Conservation (phyloP, 2,888 invertebrate genomes). For the Serrognathus titanus region DNA sequence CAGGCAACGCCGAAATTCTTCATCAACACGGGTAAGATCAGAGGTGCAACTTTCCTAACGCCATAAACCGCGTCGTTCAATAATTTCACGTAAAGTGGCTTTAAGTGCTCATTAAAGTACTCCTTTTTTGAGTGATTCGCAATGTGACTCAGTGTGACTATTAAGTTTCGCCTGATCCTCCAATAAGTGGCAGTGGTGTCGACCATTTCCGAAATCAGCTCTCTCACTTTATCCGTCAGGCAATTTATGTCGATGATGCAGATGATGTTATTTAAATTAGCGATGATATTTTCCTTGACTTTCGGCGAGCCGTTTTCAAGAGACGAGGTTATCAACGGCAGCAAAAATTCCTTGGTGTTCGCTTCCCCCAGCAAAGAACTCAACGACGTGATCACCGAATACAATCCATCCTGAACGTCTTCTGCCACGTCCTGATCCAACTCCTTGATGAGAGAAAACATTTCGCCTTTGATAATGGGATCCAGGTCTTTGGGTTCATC, state of each 20-base stretch:
- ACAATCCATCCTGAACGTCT: conserved; percentile 37
- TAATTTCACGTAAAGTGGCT: conserved; percentile 38
- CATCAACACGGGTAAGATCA: conserved; percentile 40
- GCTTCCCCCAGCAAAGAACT: conserved; percentile 33
- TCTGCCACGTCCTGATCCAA: conserved; percentile 33
- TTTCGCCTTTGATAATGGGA: conserved; percentile 34
- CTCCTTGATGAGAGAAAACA: conserved; percentile 34
- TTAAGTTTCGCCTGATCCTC: conserved; percentile 41
- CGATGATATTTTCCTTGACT: conserved; percentile 40
- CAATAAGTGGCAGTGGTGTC: conserved; percentile 38
- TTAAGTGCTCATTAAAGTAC: conserved; percentile 39
- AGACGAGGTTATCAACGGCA: conserved; percentile 37
- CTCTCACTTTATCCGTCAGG: conserved; percentile 37
- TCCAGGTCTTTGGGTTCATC: conserved; percentile 30
- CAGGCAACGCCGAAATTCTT: conserved; percentile 42
- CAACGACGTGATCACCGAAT: conserved; percentile 35
- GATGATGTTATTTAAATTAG: conserved; percentile 35
- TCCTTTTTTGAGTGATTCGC: conserved; percentile 35
- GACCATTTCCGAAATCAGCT: conserved; percentile 37
- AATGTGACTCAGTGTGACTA: conserved; percentile 40
- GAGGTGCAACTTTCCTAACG: conserved; percentile 39
- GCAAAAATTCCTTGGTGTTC: conserved; percentile 36
- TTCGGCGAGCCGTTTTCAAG: conserved; percentile 37
- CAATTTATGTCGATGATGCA: conserved; percentile 33
- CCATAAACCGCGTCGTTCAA: conserved; percentile 41